These are phyloP conservation scores for Ammospiza caudacuta DNA, from an alignment of 2,113 vertebrate genomes.

Conservation along the genomic window DNA sequence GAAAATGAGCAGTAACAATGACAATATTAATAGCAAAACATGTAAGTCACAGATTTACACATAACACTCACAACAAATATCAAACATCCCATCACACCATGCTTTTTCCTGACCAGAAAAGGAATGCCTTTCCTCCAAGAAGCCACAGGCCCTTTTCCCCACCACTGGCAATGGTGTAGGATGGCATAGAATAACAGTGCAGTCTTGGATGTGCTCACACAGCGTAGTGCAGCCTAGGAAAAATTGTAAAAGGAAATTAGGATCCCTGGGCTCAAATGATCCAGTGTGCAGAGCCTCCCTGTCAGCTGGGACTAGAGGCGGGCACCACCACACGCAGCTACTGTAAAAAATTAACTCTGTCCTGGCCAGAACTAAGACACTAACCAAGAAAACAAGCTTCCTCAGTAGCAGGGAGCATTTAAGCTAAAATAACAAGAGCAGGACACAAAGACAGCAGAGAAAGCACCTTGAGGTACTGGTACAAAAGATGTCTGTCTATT, in stretches of 20 bases:
- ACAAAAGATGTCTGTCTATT: background rate
- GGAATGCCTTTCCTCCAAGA: background rate
- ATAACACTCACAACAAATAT: accelerated
- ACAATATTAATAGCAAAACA: background rate
- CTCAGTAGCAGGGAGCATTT: background rate
- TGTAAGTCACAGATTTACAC: accelerated
- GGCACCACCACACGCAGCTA: accelerated
- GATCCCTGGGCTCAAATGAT: background rate
- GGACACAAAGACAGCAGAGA: background rate
- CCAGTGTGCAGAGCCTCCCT: accelerated
- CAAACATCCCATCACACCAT: background rate
- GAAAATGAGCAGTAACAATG: background rate
- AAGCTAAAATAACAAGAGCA: background rate
- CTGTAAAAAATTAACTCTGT: background rate
- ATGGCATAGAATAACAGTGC: background rate
- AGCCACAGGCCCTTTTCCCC: background rate
- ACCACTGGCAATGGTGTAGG: background rate
- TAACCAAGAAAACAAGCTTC: background rate
- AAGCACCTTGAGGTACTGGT: background rate
- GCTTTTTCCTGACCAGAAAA: background rate
- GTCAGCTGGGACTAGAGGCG: background rate
- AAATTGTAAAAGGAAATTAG: background rate
- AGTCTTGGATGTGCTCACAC: background rate
- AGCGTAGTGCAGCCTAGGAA: accelerated
- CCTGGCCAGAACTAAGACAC: background rate